Base-by-base conservation (phyloP, 2,888 invertebrate species). In the Athetis lepigone region DNA sequence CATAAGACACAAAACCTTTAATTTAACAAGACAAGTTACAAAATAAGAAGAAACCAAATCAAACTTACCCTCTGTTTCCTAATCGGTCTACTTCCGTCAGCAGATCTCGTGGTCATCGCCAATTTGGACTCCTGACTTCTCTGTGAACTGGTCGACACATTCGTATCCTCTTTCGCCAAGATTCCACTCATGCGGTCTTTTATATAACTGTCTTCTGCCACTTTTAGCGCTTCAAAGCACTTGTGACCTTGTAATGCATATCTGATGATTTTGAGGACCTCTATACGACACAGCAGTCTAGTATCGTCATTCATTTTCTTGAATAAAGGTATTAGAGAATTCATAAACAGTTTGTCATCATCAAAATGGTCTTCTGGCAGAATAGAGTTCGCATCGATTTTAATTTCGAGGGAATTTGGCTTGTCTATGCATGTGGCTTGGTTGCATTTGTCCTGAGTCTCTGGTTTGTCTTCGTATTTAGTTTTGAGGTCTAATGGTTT, bases 291-390 rank as follows among this genome's bases (percentile, higher is more conserved):
- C 0, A 92, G 46, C 0, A 94, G 77, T 59, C 94, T 82, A 0
- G 94, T 95, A 16, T 94, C 94, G 29, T 95, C 94, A 33, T 90
- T 88, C 94, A 94, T 95, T 66, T 94, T 94, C 74, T 93, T 94
- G 42, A 95, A 94, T 4, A 93, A 68, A 0, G 94, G 94, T 45
- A 95, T 78, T 0, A 95, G 71, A 0, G 94, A 94, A 59, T 92
- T 93, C 95, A 95, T 94, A 40, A 95, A 95, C 0, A 92, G 75
- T 64, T 87, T 92, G 36, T 95, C 95, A 16, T 95, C 94, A 25
- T 94, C 90, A 4, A 95, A 93, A 72, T 94, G 90, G 29, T 94
- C 95, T 39, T 93, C 93, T 0, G 95, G 94, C 0, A 94, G 70
- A 1, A 95, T 94, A 0, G 90, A 85, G 64, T 94, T 94, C 0